A percentile compares a stretch with the other conserved stretches of the same genome.
phyloP scores from a whole-genome alignment of 2,888 invertebrate genomes.

The Pomacea canaliculata region DNA sequence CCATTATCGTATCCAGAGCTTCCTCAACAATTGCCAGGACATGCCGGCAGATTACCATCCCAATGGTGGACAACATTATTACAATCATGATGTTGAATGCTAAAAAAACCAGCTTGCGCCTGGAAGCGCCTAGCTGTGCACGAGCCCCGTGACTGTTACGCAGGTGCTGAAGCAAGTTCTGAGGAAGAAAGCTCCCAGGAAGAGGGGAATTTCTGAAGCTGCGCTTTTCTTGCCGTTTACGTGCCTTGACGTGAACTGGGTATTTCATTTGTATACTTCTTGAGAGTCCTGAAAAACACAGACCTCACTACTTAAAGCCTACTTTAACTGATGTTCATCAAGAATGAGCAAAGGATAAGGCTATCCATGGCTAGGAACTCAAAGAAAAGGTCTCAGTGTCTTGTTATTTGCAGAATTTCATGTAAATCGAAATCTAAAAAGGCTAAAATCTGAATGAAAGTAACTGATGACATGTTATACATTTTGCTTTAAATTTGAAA shows the following conservation, averaged over 20 bases:
- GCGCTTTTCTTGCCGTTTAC: background rate
- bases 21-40: conserved; percentile 3
- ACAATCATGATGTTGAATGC: background rate
- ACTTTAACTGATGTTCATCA: too few relatives aligned
- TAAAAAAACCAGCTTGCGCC: background rate
- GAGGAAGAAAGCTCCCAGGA: background rate
- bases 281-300: background rate
- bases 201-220: conserved; percentile 5
- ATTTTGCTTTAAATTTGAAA: too few relatives aligned
- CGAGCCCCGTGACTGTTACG: background rate
- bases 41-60: conserved; percentile 2
- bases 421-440: background rate
- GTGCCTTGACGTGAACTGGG: conserved; percentile 2
- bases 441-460: background rate
- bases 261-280: background rate
- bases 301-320: background rate
- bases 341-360: background rate
- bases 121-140: background rate
- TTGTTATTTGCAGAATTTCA: too few relatives aligned
- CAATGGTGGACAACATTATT: background rate
- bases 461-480: background rate
- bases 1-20: conserved; percentile 3
- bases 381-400: background rate
- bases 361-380: background rate
- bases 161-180: background rate